Percentiles rank a stretch among this genome's conserved stretches.
phyloP scores from a whole-genome alignment of 23 tunicate genomes.

The Trididemnum clinides region DNA sequence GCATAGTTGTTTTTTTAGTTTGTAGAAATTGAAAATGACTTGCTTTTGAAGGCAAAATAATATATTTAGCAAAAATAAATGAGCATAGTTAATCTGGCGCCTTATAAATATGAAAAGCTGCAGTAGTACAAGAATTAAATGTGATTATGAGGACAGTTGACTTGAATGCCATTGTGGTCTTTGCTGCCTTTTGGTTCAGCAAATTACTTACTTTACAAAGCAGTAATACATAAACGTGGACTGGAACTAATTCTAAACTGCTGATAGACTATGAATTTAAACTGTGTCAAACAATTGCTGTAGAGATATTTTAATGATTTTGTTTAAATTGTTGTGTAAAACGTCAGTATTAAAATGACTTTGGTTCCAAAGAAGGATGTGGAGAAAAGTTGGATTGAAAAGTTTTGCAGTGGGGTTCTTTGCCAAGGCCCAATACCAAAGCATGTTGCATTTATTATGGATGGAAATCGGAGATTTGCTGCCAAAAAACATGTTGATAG shows the following conservation, averaged over 20 bases:
- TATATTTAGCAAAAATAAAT: too few relatives aligned
- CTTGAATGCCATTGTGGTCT: too few relatives aligned
- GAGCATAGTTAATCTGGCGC: too few relatives aligned
- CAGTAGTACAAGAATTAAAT: too few relatives aligned
- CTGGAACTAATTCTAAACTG: neutral
- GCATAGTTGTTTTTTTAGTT: too few relatives aligned
- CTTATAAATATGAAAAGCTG: too few relatives aligned
- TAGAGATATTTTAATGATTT: neutral
- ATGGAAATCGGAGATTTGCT: constrained; percentile 97
- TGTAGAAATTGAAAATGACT: too few relatives aligned
- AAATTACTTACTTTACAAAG: too few relatives aligned
- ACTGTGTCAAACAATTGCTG: neutral
- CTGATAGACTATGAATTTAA: neutral
- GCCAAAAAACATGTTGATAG: constrained; percentile 65
- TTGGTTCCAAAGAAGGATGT: constrained; percentile 21
- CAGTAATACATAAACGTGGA: too few relatives aligned
- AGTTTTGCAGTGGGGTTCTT: constrained; percentile 33
- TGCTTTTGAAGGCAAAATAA: too few relatives aligned
- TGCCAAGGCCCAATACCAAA: constrained; percentile 74
- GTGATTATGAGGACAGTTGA: too few relatives aligned
- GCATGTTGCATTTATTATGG: constrained; percentile 99
- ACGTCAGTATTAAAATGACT: constrained; percentile 31
- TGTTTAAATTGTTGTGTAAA: neutral
- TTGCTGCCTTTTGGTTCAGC: too few relatives aligned
- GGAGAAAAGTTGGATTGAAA: constrained; percentile 62